Conservation (phyloP, 2,113 vertebrate genomes). For the Proteles cristata region DNA sequence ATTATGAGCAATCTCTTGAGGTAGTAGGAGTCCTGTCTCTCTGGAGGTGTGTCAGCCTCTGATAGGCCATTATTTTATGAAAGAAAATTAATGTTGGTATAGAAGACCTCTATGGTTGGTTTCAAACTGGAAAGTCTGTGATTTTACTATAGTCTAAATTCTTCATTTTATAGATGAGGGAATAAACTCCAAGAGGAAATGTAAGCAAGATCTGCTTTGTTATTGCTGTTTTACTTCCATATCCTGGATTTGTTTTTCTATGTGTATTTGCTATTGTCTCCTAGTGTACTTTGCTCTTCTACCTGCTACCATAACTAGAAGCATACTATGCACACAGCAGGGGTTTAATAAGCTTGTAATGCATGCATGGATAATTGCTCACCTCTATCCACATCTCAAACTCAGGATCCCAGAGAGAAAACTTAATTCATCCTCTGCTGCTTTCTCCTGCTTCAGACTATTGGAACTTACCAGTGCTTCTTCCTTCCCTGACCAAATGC, state of each 20-base stretch:
- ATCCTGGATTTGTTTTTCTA: not conserved
- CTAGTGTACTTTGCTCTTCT: not conserved
- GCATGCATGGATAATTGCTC: not conserved
- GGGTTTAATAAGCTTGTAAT: not conserved
- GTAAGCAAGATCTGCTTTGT: not conserved
- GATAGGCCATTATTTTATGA: not conserved
- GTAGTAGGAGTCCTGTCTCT: not conserved
- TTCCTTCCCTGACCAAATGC: slow-evolving; percentile 49
- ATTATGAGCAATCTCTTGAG: not conserved
- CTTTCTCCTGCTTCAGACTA: not conserved
- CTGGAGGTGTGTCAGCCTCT: not conserved
- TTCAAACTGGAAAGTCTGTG: not conserved
- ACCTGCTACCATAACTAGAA: not conserved
- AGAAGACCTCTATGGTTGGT: not conserved
- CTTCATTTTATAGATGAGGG: not conserved
- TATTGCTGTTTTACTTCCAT: not conserved
- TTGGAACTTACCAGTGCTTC: not conserved
- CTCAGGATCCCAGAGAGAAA: not conserved
- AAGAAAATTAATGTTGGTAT: not conserved
- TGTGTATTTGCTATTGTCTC: not conserved
- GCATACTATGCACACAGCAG: not conserved
- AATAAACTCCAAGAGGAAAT: not conserved
- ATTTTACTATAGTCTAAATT: not conserved
- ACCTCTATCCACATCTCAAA: not conserved
- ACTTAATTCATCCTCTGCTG: not conserved